Conservation (phyloP, 2,888 invertebrate genomes). For the Eledona agricola region DNA sequence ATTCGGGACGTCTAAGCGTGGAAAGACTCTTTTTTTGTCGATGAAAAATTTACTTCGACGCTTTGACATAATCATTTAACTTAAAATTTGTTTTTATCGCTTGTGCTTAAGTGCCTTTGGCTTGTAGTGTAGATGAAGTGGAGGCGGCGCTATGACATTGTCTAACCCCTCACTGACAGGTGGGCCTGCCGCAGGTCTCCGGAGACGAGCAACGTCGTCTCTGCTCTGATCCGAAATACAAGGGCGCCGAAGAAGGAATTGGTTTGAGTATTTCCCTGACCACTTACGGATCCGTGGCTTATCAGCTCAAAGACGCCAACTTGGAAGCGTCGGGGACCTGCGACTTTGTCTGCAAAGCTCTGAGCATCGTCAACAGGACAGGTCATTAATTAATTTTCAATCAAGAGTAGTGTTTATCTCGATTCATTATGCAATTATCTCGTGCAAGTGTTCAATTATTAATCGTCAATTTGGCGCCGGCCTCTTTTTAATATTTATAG, state of each 20-base stretch:
- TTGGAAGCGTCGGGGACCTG: slow-evolving; percentile 78
- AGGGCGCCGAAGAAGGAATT: slow-evolving; percentile 62
- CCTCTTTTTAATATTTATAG: neutral
- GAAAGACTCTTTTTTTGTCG: slow-evolving; percentile 17
- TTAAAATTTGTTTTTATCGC: too few species aligned
- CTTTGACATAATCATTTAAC: too few species aligned
- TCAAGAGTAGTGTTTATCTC: too few species aligned
- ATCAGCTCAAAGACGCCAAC: slow-evolving; percentile 81
- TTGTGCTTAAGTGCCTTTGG: slow-evolving; percentile 29
- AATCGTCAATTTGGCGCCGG: too few species aligned
- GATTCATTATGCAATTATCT: too few species aligned
- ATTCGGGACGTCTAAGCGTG: slow-evolving; percentile 18
- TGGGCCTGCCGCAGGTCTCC: slow-evolving; percentile 69
- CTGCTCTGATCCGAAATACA: slow-evolving; percentile 71
- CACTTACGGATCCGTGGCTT: slow-evolving; percentile 80
- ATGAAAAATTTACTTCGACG: too few species aligned
- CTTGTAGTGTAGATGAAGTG: slow-evolving; percentile 35
- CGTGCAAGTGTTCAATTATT: too few species aligned
- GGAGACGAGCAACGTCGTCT: slow-evolving; percentile 77
- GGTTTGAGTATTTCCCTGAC: slow-evolving; percentile 64
- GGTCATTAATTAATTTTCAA: slow-evolving; percentile 61
- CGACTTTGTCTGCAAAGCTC: slow-evolving; percentile 77
- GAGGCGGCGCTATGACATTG: slow-evolving; percentile 37
- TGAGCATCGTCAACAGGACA: slow-evolving; percentile 77
- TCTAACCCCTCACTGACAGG: slow-evolving; percentile 54